Evolutionary conservation across 1,140 invertebrate genomes (phyloP).

Genomic region (Ooceraea biroi): DNA sequence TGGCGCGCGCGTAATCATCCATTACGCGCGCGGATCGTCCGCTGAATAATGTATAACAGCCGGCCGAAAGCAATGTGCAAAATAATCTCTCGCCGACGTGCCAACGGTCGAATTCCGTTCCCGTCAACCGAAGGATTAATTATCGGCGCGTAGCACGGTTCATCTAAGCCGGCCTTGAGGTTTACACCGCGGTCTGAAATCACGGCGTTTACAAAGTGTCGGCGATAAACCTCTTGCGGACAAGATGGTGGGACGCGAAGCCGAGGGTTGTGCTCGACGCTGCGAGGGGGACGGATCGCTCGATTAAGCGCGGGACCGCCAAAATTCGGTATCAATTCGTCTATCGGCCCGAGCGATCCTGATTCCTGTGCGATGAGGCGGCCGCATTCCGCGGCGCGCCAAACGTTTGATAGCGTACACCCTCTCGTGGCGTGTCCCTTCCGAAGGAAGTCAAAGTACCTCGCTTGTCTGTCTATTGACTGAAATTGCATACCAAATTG

Average conservation of each 20-base stretch:
- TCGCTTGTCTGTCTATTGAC: constrained; percentile 73
- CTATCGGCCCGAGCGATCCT: constrained; percentile 68
- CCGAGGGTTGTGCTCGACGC: constrained; percentile 43
- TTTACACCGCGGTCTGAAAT: constrained; percentile 59
- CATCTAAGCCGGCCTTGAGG: constrained; percentile 64
- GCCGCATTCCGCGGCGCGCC: constrained; percentile 77
- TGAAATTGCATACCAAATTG: constrained; percentile 72
- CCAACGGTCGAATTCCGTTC: constrained; percentile 52
- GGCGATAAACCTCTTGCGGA: constrained; percentile 75
- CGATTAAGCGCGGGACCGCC: constrained; percentile 77
- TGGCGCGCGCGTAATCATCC: constrained; percentile 13
- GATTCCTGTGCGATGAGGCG: constrained; percentile 66
- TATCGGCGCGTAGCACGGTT: constrained; percentile 59
- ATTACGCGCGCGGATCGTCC: constrained; percentile 32
- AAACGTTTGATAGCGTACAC: constrained; percentile 81
- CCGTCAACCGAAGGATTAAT: constrained; percentile 68
- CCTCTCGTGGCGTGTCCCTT: constrained; percentile 70
- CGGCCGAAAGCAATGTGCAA: constrained; percentile 45
- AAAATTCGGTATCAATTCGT: constrained; percentile 83
- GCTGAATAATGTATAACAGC: constrained; percentile 27
- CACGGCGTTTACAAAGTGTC: constrained; percentile 66
- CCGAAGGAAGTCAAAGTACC: constrained; percentile 74
- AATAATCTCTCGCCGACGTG: constrained; percentile 34
- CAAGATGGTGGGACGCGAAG: constrained; percentile 59
- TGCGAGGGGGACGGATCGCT: constrained; percentile 67